Base-by-base conservation (phyloP, 2,113 vertebrate species). In the Blennius ocellaris region DNA sequence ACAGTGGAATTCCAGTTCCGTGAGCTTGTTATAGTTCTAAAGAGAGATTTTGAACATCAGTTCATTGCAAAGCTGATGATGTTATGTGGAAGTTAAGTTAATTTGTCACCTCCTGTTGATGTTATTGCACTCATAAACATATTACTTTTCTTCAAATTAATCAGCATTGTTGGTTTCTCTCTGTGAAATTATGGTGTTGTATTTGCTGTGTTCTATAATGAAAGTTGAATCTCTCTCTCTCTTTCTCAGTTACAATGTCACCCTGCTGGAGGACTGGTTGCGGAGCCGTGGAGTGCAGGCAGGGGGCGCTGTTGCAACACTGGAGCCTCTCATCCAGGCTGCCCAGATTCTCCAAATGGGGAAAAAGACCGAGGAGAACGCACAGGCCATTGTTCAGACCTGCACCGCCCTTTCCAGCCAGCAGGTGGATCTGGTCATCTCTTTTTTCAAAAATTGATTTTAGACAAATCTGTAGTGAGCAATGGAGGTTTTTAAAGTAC, bases 231-330 rank as follows among this genome's bases (percentile, higher is more conserved):
- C 21, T 30, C 21, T 30, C 21, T 30, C 21, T 30, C 21, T 30
- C 21, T 30, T 4, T 30, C 21, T 30, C 21, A 96, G 95, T 49
- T 94, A 94, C 79, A 95, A 95, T 11, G 83, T 95, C 39, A 95
- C 93, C 55, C 88, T 94, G 15, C 63, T 95, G 73, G 92, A 95
- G 86, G 95, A 95, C 76, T 95, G 95, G 95, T 86, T 96, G 89
- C 86, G 90, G 21, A 83, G 83, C 8, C 76, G 77, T 14, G 85
- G 84, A 5, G 83, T 96, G 73, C 93, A 91, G 78, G 81, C 92
- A 80, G 93, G 91, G 0, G 93, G 92, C 11, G 82, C 92, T 74
- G 53, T 57, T 0, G 83, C 92, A 49, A 21, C 89, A 21, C 79
- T 96, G 57, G 90, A 95, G 85, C 94, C 95, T 0, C 91, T 96